Base-by-base conservation (phyloP, 1,140 invertebrate species). In the Pseudomyrmex pallidus region DNA sequence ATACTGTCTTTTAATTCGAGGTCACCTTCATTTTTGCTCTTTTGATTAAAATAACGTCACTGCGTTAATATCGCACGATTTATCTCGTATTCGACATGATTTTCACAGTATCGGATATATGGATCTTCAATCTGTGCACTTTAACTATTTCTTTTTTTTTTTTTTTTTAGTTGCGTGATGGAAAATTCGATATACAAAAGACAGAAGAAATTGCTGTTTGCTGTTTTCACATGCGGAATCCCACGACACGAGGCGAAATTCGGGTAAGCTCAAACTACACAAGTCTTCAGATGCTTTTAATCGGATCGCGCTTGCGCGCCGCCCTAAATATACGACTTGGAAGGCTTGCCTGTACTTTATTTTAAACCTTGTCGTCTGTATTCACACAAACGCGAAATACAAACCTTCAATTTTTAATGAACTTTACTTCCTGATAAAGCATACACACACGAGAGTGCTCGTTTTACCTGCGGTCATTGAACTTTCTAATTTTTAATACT, bases 261-360 rank as follows among this genome's bases (percentile, higher is more conserved):
- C 68, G 78, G 25, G 59, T 35, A 88, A 61, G 63, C 84, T 76
- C 56, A 84, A 82, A 62, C 84, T 85, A 74, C 82, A 88, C 82
- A 88, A 84, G 84, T 86, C 87, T 89, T 89, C 84, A 44, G 87
- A 35, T 59, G 63, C 62, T 76, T 77, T 86, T 74, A 90, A 91
- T 91, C 86, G 87, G 78, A 92, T 92, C 87, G 89, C 92, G 92
- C 92, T 84, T 89, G 92, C 91, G 92, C 91, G 87, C 62, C 85
- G 85, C 59, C 85, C 91, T 92, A 93, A 93, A 93, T 93, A 92
- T 92, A 93, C 84, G 82, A 88, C 88, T 87, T 83, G 84, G 85
- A 87, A 90, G 91, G 89, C 88, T 91, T 82, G 89, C 88, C 87
- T 90, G 63, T 74, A 74, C 87, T 85, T 93, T 92, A 91, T 92